These are phyloP conservation scores for Melinaea marsaeus DNA, from an alignment of 2,888 invertebrate genomes.

Conservation along the genomic window DNA sequence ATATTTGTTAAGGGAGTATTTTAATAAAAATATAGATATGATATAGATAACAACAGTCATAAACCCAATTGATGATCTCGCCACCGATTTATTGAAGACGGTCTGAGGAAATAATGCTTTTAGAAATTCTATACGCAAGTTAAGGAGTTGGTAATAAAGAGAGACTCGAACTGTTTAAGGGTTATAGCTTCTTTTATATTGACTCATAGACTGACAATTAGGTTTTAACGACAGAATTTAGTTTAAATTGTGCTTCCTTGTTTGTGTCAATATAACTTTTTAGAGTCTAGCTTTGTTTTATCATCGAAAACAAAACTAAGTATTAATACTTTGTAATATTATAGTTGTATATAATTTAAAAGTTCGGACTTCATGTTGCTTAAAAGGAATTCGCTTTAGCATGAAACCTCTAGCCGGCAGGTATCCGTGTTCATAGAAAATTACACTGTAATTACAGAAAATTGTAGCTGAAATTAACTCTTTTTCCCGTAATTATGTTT, in stretches of 20 bases:
- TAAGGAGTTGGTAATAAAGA: background rate
- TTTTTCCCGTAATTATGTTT: too few relatives aligned
- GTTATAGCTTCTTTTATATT: background rate
- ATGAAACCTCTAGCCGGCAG: too few relatives aligned
- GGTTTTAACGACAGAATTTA: background rate
- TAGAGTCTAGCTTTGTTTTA: background rate
- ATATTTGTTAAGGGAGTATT: background rate
- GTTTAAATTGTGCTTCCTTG: conserved; percentile 1
- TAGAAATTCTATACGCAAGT: background rate
- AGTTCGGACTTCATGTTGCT: too few relatives aligned
- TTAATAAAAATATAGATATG: background rate
- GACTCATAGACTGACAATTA: conserved; percentile 1
- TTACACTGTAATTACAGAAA: too few relatives aligned
- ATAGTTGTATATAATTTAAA: too few relatives aligned
- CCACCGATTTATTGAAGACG: background rate
- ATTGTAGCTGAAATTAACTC: too few relatives aligned
- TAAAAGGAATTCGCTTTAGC: too few relatives aligned
- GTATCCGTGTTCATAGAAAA: too few relatives aligned
- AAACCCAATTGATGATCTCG: background rate
- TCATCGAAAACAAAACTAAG: too few relatives aligned
- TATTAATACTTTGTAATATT: too few relatives aligned
- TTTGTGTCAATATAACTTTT: background rate
- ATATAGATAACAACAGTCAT: background rate
- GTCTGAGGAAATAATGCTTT: background rate
- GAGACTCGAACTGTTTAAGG: background rate